Base-by-base conservation (phyloP, 2,113 vertebrate species). In the Pedetes capensis region DNA sequence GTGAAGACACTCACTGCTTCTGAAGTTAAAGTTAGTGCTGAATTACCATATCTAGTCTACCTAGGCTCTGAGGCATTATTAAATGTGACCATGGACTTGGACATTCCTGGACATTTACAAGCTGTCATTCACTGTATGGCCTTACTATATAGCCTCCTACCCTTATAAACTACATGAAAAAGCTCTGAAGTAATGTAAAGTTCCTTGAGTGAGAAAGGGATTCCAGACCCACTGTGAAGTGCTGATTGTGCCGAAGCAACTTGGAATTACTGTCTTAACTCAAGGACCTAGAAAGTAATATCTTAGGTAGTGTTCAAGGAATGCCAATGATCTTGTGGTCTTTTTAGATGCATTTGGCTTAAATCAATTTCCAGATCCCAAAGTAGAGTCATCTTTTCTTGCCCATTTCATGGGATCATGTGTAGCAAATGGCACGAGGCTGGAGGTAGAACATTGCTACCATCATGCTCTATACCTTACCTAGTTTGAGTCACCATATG, bases 121-220 rank as follows among this genome's bases (percentile, higher is more conserved):
- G 22, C 42, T 91, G 32, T 93, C 18, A 17, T 57, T 66, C 49
- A 61, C 51, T 83, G 0, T 74, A 34, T 83, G 75, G 10, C 8
- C 39, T 32, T 25, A 18, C 44, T 22, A 8, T 39, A 16, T 87
- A 16, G 27, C 66, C 13, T 94, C 32, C 76, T 81, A 74, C 16
- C 5, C 44, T 83, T 69, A 25, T 95, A 79, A 81, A 59, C 22
- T 34, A 25, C 20, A 57, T 66, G 22, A 44, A 74, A 87, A 74
- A 91, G 25, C 17, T 94, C 95, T 76, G 66, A 94, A 89, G 71
- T 87, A 74, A 89, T 92, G 49, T n/a, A n/a, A n/a, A n/a, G n/a
- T n/a, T 92, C 51, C 8, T 92, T 87, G 90, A 94, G 61, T 71
- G 47, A 39, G 71, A 93, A 79, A 42, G 69, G 47, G 69, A 75